A percentile compares a stretch with the other conserved stretches of the same genome.
Evolutionary conservation across 2,113 vertebrate species (phyloP).

Genomic region (Sinocyclocheilus anophthalmus): DNA sequence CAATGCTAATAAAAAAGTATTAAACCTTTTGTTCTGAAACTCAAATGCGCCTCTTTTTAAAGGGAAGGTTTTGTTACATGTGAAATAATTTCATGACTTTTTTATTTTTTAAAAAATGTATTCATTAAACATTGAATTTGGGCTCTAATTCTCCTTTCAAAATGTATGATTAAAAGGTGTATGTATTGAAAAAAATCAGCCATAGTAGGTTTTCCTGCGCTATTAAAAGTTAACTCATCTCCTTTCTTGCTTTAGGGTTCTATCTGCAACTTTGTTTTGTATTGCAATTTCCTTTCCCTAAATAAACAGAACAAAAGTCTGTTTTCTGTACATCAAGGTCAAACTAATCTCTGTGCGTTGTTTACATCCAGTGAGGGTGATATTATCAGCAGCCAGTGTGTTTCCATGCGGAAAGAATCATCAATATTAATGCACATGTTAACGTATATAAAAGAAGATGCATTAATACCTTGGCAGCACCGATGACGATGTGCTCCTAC

Average conservation of each 20-base stretch:
- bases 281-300: not conserved
- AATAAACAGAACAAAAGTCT: not conserved
- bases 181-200: not conserved
- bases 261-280: not conserved
- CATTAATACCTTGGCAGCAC: slow-evolving; percentile 10
- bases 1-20: not conserved
- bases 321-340: not conserved
- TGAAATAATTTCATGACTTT: too few relatives aligned
- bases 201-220: not conserved
- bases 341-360: not conserved
- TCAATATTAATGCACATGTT: slow-evolving; percentile 28
- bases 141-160: too few relatives aligned
- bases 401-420: not conserved
- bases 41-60: too few relatives aligned
- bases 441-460: not conserved
- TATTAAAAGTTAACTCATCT: not conserved
- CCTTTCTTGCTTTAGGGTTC: not conserved
- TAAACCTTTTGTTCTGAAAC: not conserved
- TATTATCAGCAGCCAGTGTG: slow-evolving; percentile 16
- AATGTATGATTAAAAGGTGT: too few relatives aligned
- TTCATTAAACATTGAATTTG: too few relatives aligned
- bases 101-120: too few relatives aligned
- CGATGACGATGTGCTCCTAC: not conserved
- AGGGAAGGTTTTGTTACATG: not conserved
- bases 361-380: not conserved